Evolutionary conservation across 1,140 invertebrate genomes (phyloP).

Genomic region (Pectinophora gossypiella): DNA sequence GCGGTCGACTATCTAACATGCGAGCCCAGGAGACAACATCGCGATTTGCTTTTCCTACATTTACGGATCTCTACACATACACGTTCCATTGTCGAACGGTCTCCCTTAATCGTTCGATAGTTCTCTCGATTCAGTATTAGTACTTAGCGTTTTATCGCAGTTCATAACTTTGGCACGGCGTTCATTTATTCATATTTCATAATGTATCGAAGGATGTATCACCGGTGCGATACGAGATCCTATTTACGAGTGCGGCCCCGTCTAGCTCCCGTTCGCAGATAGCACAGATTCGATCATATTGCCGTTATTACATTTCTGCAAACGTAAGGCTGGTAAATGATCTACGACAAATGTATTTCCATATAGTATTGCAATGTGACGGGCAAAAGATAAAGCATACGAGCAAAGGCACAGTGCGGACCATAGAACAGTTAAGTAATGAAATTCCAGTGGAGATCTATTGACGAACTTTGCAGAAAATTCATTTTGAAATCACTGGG

Average conservation of each 20-base stretch:
- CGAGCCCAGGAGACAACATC: conserved; percentile 12
- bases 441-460: no score
- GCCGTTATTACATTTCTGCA: conserved; percentile 22
- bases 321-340: conserved; percentile 5
- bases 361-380: no score
- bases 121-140: background rate
- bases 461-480: no score
- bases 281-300: conserved; percentile 29
- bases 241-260: conserved; percentile 51
- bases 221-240: conserved; percentile 40
- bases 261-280: conserved; percentile 38
- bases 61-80: background rate
- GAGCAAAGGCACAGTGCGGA: no score
- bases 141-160: conserved; percentile 33
- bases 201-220: conserved; percentile 52
- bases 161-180: conserved; percentile 46
- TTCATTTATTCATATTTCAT: conserved; percentile 54
- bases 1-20: conserved; percentile 38
- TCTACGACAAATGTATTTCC: conserved; percentile 14
- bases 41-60: conserved; percentile 1
- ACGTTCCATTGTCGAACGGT: background rate
- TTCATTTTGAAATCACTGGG: no score
- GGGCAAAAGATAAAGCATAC: no score
- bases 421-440: no score
- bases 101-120: background rate